Conservation (phyloP, 2,888 invertebrate species). For the Chymomyza fuscimana region DNA sequence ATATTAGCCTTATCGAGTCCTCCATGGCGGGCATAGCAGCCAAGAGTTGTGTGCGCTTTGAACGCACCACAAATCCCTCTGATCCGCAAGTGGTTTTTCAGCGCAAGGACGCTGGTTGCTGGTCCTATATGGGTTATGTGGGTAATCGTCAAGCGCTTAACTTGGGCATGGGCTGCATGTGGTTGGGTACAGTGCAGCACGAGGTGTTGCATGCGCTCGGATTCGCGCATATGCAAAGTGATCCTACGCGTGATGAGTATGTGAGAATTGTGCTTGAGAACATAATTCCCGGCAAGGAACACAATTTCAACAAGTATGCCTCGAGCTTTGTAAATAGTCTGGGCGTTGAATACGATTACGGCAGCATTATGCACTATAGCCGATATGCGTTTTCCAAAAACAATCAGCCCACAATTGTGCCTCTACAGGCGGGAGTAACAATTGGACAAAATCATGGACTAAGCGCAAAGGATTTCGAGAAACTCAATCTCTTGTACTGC, state of each 20-base stretch:
- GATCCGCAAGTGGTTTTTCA: neutral
- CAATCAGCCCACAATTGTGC: slow-evolving; percentile 84
- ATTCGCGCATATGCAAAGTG: slow-evolving; percentile 88
- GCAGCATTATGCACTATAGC: slow-evolving; percentile 89
- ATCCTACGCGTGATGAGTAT: slow-evolving; percentile 85
- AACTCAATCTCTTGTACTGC: slow-evolving; percentile 50
- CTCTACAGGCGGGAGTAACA: slow-evolving; percentile 66
- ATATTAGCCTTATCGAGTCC: neutral
- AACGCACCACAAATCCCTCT: neutral
- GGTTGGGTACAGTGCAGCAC: slow-evolving; percentile 83
- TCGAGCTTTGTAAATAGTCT: slow-evolving; percentile 82
- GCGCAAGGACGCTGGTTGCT: slow-evolving; percentile 82
- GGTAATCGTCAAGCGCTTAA: slow-evolving; percentile 76
- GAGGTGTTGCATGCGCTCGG: slow-evolving; percentile 88
- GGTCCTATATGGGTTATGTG: slow-evolving; percentile 86
- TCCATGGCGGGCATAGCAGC: neutral
- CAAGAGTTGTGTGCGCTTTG: neutral
- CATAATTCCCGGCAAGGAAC: slow-evolving; percentile 81
- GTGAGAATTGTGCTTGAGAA: slow-evolving; percentile 81
- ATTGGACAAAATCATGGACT: slow-evolving; percentile 47
- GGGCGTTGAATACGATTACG: slow-evolving; percentile 86
- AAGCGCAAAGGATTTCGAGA: slow-evolving; percentile 44
- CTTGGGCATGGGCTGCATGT: slow-evolving; percentile 62
- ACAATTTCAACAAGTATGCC: slow-evolving; percentile 85
- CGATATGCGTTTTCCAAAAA: slow-evolving; percentile 86